Evolutionary conservation across 2,888 invertebrate species (phyloP), one percentile per base, ranked within the genome.

Genomic region (Hemistola chrysoprasaria): DNA sequence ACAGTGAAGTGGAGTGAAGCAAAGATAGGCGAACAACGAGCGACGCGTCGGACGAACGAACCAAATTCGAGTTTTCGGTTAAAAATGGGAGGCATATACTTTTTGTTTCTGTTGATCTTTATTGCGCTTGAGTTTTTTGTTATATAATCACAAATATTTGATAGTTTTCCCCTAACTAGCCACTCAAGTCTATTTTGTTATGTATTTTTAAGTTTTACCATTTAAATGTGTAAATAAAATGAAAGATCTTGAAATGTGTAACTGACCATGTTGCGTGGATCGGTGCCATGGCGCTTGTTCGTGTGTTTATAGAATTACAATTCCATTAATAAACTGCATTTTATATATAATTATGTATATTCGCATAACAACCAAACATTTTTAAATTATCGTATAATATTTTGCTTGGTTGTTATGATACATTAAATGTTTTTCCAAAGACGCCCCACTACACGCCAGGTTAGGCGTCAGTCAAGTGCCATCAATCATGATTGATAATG

Each of bases 121-220:
- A 75, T 73, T 67, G 68, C 69, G 78, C 82, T 82, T 81, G 76
- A 73, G 71, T 79, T 81, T n/a, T 16, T 79, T 81, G 80, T 79
- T 83, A 73, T 71, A 62, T 75, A 78, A 81, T 82, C 80, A 80
- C 76, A 78, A 75, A 77, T 71, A 76, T 71, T 76, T 72, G 71
- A 64, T 80, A 79, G 71, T 71, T 73, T 72, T 73, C 75, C 72
- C 75, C 72, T 79, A 74, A 80, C 74, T 80, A 79, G 71, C 78
- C 71, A 76, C 77, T 77, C 75, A 70, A 74, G 69, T 78, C 73
- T 84, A 80, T 78, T 77, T 87, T 88, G 87, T 88, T 87, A 87
- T 78, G 75, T 87, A 86, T 79, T 86, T 86, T 81, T 86, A 86
- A 86, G 86, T 81, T 81, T 75, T 80, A 85, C 75, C 78, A 73